These are phyloP conservation scores for Torymus aiolomorphi DNA, from an alignment of 2,888 invertebrate species.

Conservation along the genomic window DNA sequence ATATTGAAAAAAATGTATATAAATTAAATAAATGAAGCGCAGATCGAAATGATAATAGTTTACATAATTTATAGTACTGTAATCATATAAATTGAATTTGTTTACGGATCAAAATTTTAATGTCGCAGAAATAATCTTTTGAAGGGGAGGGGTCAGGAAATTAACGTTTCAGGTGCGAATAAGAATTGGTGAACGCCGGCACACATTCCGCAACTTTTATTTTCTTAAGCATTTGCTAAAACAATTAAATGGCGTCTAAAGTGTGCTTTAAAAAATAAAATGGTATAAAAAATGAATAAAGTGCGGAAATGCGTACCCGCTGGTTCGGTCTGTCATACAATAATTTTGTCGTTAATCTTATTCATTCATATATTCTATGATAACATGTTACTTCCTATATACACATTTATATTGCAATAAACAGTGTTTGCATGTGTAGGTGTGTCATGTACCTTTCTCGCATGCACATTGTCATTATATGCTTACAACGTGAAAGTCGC, in stretches of 20 bases:
- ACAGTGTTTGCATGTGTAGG: conserved; percentile 66
- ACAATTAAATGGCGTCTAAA: no score
- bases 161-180: conserved; percentile 56
- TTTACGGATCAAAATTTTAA: conserved; percentile 32
- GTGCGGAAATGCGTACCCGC: conserved; percentile 70
- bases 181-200: conserved; percentile 66
- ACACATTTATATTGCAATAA: conserved; percentile 75
- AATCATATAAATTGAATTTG: conserved; percentile 5
- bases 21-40: not conserved
- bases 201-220: conserved; percentile 66
- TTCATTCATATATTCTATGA: conserved; percentile 68
- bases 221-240: not conserved
- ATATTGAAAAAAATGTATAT: not conserved
- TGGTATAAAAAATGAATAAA: not conserved
- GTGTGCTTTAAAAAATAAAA: no score
- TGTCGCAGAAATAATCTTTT: conserved; percentile 5
- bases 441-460: conserved; percentile 61
- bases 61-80: not conserved
- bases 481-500: conserved; percentile 59
- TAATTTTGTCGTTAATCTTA: conserved; percentile 67
- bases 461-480: conserved; percentile 54
- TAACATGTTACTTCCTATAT: conserved; percentile 71
- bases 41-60: conserved; percentile 2
- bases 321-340: conserved; percentile 56
- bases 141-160: conserved; percentile 31